Base-by-base conservation (phyloP, 2,797 vertebrate genomes). In the Periparus ater region DNA sequence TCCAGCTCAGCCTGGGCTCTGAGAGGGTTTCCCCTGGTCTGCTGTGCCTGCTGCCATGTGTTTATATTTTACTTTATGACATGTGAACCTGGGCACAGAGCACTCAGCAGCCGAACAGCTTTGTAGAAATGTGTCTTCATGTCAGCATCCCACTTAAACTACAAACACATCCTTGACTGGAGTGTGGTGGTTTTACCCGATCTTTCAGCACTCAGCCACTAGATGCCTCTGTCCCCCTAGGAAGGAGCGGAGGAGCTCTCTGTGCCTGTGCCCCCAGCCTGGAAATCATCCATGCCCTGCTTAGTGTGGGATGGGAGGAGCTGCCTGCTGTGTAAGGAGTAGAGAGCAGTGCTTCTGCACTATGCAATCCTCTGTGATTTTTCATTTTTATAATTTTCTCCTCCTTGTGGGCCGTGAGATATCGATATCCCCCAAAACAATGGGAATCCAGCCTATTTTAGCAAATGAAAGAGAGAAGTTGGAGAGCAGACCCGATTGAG, bases 221-320 rank as follows among this genome's bases (percentile, higher is more conserved):
- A 95, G 95, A 50, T 95, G 96, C 50, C 95, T 40, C 90, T 85
- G 63, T 91, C 17, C 1, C 42, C 21, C 89, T 50, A 88, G 80
- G 44, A 22, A 75, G 83, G 55, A 62, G 18, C 16, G 7, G 11
- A 40, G 78, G 34, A 62, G 53, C 16, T 3, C 19, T 7, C 29
- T 12, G 48, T 29, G 48, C 42, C 55, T 2, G n/a, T 47, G 40
- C 23, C 13, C 34, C 45, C 29, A 29, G 7, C 6, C 0, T 12
- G 38, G 53, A 15, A 7, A 11, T 38, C 58, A 17, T 13, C 44
- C 48, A 0, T 9, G 40, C 18, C 1, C 26, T 17, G 51, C 65
- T 50, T n/a, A 0, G 10, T 3, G 32, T 1, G 2, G 25, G 3
- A 4, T 3, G 2, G 11, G 14, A 51, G 7, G 4, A 29, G 9